Conservation (phyloP, 53 echinoderm and acorn worm genomes). For the Astropecten irregularis region DNA sequence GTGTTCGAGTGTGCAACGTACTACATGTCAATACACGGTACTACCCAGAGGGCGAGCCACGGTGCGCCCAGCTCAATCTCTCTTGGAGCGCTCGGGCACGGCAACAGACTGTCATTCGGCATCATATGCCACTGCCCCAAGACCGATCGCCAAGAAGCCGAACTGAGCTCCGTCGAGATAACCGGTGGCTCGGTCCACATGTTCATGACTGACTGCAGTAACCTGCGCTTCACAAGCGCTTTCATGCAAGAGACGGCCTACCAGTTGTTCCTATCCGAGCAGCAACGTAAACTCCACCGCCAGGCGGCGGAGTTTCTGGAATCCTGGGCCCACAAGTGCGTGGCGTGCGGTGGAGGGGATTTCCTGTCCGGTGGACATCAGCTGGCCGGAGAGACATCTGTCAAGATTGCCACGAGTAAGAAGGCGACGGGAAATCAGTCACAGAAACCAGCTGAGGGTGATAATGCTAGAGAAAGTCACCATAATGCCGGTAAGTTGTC, state of each 20-base stretch:
- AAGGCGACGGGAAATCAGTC: neutral
- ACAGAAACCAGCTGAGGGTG: neutral
- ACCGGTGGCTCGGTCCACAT: slow-evolving; percentile 14
- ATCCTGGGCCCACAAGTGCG: slow-evolving; percentile 89
- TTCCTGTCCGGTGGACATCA: slow-evolving; percentile 73
- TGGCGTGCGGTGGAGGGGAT: slow-evolving; percentile 88
- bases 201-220: slow-evolving; percentile 70
- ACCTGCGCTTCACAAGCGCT: slow-evolving; percentile 83
- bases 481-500: neutral
- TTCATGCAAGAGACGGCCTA: slow-evolving; percentile 94
- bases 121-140: slow-evolving; percentile 78
- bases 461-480: neutral
- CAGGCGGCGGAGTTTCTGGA: slow-evolving; percentile 86
- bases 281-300: slow-evolving; percentile 86
- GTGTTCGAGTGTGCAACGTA: slow-evolving; percentile 90
- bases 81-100: slow-evolving; percentile 45
- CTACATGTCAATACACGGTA: slow-evolving; percentile 8
- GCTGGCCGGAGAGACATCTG: slow-evolving; percentile 10
- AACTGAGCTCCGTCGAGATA: neutral
- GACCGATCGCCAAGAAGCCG: slow-evolving; percentile 24
- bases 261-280: slow-evolving; percentile 81
- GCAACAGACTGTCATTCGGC: slow-evolving; percentile 56
- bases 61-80: slow-evolving; percentile 16
- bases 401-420: slow-evolving; percentile 1
- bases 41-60: slow-evolving; percentile 15